Evolutionary conservation across 2,113 vertebrate genomes (phyloP), one percentile per base, ranked within the genome.

Genomic region (Dasypus novemcinctus): DNA sequence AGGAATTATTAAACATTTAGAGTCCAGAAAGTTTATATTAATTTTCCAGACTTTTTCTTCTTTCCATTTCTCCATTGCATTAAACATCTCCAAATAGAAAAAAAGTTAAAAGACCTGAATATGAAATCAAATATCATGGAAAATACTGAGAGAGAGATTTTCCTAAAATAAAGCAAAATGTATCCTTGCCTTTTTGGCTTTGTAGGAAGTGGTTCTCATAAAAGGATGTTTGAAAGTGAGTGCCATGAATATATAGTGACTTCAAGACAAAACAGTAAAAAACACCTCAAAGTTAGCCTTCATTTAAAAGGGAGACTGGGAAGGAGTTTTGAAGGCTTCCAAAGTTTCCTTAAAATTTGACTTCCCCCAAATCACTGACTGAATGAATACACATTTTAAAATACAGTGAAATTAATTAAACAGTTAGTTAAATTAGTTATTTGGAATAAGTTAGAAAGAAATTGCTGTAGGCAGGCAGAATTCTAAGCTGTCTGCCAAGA

Each of bases 1-100:
- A 94, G 33, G 79, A 96, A 96, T 93, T 91, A 93, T 95, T 91
- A 96, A 95, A 95, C 27, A 87, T 95, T 91, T 85, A 84, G 41
- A 94, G 75, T 71, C 75, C 97, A 54, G 64, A 95, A 96, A 61
- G 49, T 90, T 97, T 93, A 84, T 88, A 95, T 89, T 96, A 96
- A 74, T 94, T 97, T 97, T 96, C 75, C 93, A 96, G 74, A 61
- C 33, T 86, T 15, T 96, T 93, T 96, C 85, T 91, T 36, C n/a
- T 91, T 95, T 97, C 69, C 78, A 79, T 83, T 79, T 33, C 83
- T 85, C 38, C 21, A 87, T 90, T 93, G 69, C 63, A 95, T 83
- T 90, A 94, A 95, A 90, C 2, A 90, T 2, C 5, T 20, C 23
- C 27, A 71, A 69, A 68, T 20, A 80, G 27, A 94, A 81, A 93